Evolutionary conservation across 2,113 vertebrate species (phyloP), one percentile per base, ranked within the genome.

Genomic region (Chinchilla lanigera): DNA sequence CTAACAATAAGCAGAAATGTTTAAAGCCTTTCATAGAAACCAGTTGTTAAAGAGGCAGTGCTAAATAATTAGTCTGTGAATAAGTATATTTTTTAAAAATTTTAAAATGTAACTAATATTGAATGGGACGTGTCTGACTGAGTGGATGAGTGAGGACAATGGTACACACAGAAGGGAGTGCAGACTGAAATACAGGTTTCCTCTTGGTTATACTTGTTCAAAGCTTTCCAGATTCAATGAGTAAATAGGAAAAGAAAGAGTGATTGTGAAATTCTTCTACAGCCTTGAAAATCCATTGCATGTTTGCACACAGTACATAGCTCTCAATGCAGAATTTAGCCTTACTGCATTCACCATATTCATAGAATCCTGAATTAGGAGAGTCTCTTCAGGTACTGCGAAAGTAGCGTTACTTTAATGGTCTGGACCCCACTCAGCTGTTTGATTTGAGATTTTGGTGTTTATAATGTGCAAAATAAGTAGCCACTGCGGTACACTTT

Each of bases 391-490:
- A 17, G 56, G 14, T 17, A 65, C 4, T 83, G 0, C 83, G 75
- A 92, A 82, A 44, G 22, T n/a, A 60, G 44, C 95, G 9, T 93
- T 81, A 14, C 35, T 86, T 82, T 65, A 85, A 84, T 38, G 50
- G 13, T 22, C 35, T 78, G 33, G 65, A 61, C 41, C 28, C 44
- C 24, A 71, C 38, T 96, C 44, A 28, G 50, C 78, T 61, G 20
- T 87, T 89, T 84, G 92, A 93, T 87, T 89, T 84, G 92, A 93
- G 50, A 90, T 65, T 67, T 77, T 86, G 22, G 33, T 41, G 24
- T 44, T 92, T 71, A 80, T 24, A 81, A n/a, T 67, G 13, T 44
- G 30, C 54, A 90, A 96, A 89, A 71, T 88, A 85, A 93, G 78
- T 75, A 90, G 71, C 7, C 38, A 54, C 77, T 52, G n/a, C 11